These are phyloP conservation scores for Lasioglossum marginatum DNA, from an alignment of 2,888 invertebrate species.

Conservation along the genomic window DNA sequence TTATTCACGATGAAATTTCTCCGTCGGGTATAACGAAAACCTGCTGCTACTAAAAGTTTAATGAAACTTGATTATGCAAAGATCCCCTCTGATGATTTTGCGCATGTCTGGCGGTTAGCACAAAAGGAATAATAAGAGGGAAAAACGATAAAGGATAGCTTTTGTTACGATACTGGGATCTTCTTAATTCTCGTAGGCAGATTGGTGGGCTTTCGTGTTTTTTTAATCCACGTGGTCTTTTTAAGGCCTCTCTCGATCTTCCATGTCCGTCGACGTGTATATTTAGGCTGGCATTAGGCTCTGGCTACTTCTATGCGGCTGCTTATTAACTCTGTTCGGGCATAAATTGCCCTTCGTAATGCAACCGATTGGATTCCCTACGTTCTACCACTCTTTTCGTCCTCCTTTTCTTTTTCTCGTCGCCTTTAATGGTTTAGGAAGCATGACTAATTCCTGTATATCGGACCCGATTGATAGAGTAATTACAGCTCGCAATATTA, in stretches of 20 bases:
- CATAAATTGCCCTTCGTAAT: conserved; percentile 64
- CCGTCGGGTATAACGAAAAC: neutral
- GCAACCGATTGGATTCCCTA: conserved; percentile 53
- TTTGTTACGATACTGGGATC: conserved; percentile 53
- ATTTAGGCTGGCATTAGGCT: conserved; percentile 78
- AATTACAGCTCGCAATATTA: conserved; percentile 19
- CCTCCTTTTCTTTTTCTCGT: conserved; percentile 1
- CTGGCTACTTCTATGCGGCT: conserved; percentile 69
- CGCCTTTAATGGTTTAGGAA: conserved; percentile 46
- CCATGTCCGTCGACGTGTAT: conserved; percentile 73
- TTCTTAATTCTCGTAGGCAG: conserved; percentile 59
- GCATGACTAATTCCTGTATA: conserved; percentile 43
- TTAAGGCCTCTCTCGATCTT: conserved; percentile 47
- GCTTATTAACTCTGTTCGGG: conserved; percentile 76
- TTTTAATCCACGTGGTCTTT: conserved; percentile 65
- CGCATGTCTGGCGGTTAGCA: conserved; percentile 5
- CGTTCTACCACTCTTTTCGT: conserved; percentile 13
- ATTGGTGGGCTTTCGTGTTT: conserved; percentile 53
- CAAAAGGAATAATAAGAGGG: neutral
- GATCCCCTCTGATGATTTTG: neutral
- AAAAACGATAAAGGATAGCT: conserved; percentile 20
- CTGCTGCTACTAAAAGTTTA: neutral
- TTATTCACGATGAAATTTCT: neutral
- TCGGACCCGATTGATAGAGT: conserved; percentile 34
- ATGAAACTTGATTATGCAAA: conserved; percentile 9